Conservation (phyloP, 2,888 invertebrate species). For the Parnassius apollo region DNA sequence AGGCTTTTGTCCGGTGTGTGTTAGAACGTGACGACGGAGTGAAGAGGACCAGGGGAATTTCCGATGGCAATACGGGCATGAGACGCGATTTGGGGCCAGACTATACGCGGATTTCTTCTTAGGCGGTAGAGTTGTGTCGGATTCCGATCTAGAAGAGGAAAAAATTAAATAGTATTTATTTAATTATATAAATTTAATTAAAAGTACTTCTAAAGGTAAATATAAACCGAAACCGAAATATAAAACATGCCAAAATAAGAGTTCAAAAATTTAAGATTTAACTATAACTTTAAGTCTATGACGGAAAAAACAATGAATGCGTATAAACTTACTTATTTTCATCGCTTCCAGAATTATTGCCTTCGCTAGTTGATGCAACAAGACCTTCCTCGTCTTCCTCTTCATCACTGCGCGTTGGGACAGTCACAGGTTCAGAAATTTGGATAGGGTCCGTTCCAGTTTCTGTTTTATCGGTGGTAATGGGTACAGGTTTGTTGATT, state of each 20-base stretch:
- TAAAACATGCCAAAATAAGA: too few species aligned
- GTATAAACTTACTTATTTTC: slow-evolving; percentile 85
- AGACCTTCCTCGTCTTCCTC: slow-evolving; percentile 91
- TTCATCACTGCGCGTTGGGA: slow-evolving; percentile 73
- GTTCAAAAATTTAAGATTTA: too few species aligned
- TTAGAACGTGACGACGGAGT: slow-evolving; percentile 94
- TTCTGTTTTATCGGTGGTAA: slow-evolving; percentile 48
- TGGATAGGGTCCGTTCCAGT: slow-evolving; percentile 67
- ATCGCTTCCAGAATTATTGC: slow-evolving; percentile 91
- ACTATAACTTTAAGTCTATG: too few species aligned
- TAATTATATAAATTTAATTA: too few species aligned
- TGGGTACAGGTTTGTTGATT: slow-evolving; percentile 74
- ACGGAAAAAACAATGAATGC: neutral
- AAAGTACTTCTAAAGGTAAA: too few species aligned
- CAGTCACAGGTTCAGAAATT: slow-evolving; percentile 88
- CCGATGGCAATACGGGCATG: slow-evolving; percentile 95
- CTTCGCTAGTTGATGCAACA: slow-evolving; percentile 90
- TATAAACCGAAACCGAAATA: too few species aligned
- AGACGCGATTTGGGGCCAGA: slow-evolving; percentile 95
- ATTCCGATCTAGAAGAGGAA: slow-evolving; percentile 77
- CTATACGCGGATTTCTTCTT: slow-evolving; percentile 98
- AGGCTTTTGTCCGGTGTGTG: slow-evolving; percentile 98
- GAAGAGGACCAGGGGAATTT: slow-evolving; percentile 99
- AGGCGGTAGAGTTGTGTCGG: slow-evolving; percentile 79
- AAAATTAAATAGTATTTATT: too few species aligned